Conservation (phyloP, 2,113 vertebrate genomes). For the Actinemys pallida region DNA sequence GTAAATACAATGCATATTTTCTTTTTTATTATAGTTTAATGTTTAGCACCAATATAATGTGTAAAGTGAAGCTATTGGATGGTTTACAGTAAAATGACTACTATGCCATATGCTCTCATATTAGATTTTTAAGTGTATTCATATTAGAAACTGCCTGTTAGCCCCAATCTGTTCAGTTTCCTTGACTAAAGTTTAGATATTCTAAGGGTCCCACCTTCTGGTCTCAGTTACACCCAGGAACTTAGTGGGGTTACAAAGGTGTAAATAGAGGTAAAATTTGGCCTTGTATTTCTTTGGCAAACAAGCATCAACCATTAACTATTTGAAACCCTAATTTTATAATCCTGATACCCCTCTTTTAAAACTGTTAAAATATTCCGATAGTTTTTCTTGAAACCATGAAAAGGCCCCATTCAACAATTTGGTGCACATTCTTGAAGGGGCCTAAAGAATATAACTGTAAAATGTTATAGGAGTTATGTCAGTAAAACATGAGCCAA, state of each 20-base stretch:
- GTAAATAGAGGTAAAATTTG: neutral
- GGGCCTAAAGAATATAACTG: constrained; percentile 6
- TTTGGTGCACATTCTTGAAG: constrained; percentile 14
- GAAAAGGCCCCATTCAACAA: constrained; percentile 8
- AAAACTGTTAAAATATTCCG: constrained; percentile 24
- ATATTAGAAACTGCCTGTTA: constrained; percentile 20
- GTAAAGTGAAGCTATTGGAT: neutral
- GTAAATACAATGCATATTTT: neutral
- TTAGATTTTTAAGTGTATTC: neutral
- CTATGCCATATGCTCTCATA: neutral
- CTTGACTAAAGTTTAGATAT: neutral
- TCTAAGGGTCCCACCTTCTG: neutral
- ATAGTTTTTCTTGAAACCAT: neutral
- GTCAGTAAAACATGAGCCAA: constrained; percentile 59
- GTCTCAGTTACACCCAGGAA: constrained; percentile 17
- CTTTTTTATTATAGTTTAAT: neutral
- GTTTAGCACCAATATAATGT: constrained; percentile 2
- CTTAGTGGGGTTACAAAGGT: neutral
- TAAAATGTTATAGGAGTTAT: constrained; percentile 31
- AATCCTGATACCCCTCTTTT: constrained; percentile 8
- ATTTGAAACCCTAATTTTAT: constrained; percentile 9
- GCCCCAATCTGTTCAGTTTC: constrained; percentile 15
- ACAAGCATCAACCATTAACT: constrained; percentile 12
- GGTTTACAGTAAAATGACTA: constrained; percentile 2
- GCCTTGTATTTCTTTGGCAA: neutral